Percentiles rank a stretch among this genome's conserved stretches.
phyloP scores from a whole-genome alignment of 2,888 invertebrate genomes.

The Epsilonema sp. region DNA sequence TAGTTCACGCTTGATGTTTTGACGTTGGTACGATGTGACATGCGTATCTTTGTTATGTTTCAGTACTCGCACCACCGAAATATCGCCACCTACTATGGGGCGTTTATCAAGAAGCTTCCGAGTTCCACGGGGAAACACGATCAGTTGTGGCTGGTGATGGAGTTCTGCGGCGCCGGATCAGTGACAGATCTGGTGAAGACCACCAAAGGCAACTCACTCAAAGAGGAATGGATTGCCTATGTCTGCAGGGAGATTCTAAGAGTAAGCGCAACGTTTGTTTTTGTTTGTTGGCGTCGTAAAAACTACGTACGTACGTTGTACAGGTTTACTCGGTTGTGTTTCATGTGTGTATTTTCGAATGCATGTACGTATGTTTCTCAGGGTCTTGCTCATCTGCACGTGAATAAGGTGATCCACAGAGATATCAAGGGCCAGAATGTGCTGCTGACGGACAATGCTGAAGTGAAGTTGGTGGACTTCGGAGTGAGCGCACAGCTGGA shows the following conservation, averaged over 20 bases:
- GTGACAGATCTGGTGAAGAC: slow-evolving; percentile 98
- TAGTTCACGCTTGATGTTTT: no score
- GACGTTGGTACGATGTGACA: no score
- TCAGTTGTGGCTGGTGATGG: slow-evolving; percentile 97
- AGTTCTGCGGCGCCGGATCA: slow-evolving; percentile 97
- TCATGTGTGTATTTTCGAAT: no score
- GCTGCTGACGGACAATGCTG: slow-evolving; percentile 93
- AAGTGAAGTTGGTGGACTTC: slow-evolving; percentile 98
- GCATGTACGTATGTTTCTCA: no score
- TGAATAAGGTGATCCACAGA: slow-evolving; percentile 95
- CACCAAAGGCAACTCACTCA: slow-evolving; percentile 87
- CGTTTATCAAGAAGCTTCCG: slow-evolving; percentile 88
- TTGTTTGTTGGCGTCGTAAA: no score
- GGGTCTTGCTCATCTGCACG: slow-evolving; percentile 88
- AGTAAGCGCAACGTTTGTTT: no score
- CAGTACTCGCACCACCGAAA: slow-evolving; percentile 93
- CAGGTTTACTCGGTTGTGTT: no score
- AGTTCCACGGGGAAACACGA: slow-evolving; percentile 78
- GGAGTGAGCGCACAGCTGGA: slow-evolving; percentile 98
- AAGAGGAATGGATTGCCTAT: slow-evolving; percentile 99
- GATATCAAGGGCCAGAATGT: slow-evolving; percentile 98
- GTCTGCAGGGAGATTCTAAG: slow-evolving; percentile 64
- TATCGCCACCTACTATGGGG: slow-evolving; percentile 99
- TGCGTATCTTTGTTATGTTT: no score
- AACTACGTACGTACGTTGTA: no score